Percentiles rank a stretch among this genome's conserved stretches.
These are phyloP conservation scores for Minunthozetes semirufus DNA, from an alignment of 2,888 invertebrate species.

Conservation along the genomic window DNA sequence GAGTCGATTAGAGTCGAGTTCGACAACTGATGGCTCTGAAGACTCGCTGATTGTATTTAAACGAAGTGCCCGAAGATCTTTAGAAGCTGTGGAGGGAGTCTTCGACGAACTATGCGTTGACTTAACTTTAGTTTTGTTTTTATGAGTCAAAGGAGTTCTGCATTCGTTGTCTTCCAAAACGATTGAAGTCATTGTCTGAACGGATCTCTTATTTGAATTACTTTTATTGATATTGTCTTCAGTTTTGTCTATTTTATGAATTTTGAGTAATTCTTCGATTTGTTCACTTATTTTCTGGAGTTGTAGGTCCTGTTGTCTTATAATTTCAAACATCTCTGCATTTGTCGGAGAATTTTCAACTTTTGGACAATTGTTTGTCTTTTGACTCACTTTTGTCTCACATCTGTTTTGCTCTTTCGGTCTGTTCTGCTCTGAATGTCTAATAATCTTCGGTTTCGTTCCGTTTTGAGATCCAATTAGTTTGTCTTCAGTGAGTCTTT, in stretches of 20 bases:
- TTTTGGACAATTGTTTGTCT: background rate
- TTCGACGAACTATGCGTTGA: background rate
- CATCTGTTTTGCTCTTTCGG: background rate
- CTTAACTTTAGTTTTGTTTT: background rate
- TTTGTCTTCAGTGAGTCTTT: background rate
- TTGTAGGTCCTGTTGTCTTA: constrained; percentile 14
- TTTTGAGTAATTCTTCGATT: background rate
- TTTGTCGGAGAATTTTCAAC: background rate
- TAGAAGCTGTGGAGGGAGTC: constrained; percentile 5
- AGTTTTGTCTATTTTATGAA: constrained; percentile 1
- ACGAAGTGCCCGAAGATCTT: constrained; percentile 17
- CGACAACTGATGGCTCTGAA: background rate
- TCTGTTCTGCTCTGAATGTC: background rate
- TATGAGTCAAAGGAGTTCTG: constrained; percentile 9
- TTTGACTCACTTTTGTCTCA: background rate
- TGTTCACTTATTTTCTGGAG: constrained; percentile 8
- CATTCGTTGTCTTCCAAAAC: background rate
- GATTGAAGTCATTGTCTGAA: constrained; percentile 18
- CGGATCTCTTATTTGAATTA: background rate
- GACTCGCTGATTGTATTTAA: constrained; percentile 14
- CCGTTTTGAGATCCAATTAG: background rate
- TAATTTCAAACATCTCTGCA: background rate
- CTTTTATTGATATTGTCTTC: background rate
- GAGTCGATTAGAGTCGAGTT: constrained; percentile 7
- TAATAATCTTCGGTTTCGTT: constrained; percentile 3